Evolutionary conservation across 2,888 invertebrate genomes (phyloP).

Genomic region (Fabriciana adippe): DNA sequence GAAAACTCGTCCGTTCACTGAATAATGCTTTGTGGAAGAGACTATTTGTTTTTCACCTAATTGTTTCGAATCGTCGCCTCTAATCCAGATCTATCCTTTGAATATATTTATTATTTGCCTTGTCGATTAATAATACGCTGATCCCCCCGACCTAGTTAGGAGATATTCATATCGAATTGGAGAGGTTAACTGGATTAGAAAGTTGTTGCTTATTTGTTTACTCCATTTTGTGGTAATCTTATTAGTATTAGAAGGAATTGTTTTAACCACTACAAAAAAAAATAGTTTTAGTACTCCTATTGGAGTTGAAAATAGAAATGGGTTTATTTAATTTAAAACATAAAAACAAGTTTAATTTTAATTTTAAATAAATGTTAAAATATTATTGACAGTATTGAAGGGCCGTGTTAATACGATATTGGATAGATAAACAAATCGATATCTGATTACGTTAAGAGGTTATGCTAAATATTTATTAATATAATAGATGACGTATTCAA

Average conservation of each 20-base stretch:
- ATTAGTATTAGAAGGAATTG: too few species aligned
- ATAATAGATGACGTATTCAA: slow-evolving; percentile 29
- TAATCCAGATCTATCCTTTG: slow-evolving; percentile 27
- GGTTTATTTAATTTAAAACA: too few species aligned
- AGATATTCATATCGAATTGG: slow-evolving; percentile 27
- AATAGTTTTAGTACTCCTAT: neutral
- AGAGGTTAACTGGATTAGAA: slow-evolving; percentile 15
- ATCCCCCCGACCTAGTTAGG: slow-evolving; percentile 28
- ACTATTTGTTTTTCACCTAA: slow-evolving; percentile 36
- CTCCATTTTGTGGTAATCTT: slow-evolving; percentile 14
- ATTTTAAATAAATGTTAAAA: too few species aligned
- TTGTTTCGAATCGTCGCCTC: slow-evolving; percentile 29
- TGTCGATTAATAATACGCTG: slow-evolving; percentile 26
- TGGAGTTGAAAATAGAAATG: too few species aligned
- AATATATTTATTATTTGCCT: slow-evolving; percentile 21
- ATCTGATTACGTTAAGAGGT: neutral
- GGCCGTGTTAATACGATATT: too few species aligned
- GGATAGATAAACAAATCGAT: slow-evolving; percentile 4
- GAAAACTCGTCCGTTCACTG: slow-evolving; percentile 15
- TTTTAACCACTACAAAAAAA: neutral
- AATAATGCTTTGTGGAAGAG: slow-evolving; percentile 23
- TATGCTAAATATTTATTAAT: slow-evolving; percentile 9
- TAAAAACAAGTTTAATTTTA: too few species aligned
- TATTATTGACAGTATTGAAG: too few species aligned
- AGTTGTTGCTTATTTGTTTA: slow-evolving; percentile 20